Conservation (phyloP, 2,888 invertebrate species). For the Chymomyza procnemis region DNA sequence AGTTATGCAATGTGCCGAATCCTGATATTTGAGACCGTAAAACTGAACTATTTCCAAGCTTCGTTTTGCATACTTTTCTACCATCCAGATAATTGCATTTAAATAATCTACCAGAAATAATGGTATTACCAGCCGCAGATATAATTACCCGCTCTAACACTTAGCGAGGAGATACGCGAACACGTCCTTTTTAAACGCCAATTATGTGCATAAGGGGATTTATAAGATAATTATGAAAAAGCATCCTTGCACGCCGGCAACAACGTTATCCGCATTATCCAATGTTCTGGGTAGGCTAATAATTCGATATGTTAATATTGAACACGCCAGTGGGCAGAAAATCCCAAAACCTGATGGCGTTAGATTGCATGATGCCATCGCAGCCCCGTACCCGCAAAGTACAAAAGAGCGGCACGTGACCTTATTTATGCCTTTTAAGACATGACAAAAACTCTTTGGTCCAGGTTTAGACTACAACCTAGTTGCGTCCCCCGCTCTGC, state of each 20-base stretch:
- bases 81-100: slow-evolving; percentile 29
- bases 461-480: slow-evolving; percentile 25
- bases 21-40: background rate
- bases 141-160: slow-evolving; percentile 65
- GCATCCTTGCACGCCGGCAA: slow-evolving; percentile 48
- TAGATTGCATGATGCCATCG: slow-evolving; percentile 46
- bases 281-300: slow-evolving; percentile 74
- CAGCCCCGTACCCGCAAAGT: slow-evolving; percentile 31
- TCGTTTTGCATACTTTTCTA: background rate
- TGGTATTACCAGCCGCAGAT: slow-evolving; percentile 64
- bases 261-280: slow-evolving; percentile 67
- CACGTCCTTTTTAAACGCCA: slow-evolving; percentile 58
- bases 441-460: slow-evolving; percentile 61
- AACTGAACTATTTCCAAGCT: background rate
- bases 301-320: slow-evolving; percentile 73
- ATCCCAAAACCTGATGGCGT: slow-evolving; percentile 42
- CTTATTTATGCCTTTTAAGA: slow-evolving; percentile 77
- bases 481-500: background rate
- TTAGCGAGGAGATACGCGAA: slow-evolving; percentile 35
- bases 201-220: slow-evolving; percentile 72
- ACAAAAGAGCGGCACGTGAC: slow-evolving; percentile 74
- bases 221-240: slow-evolving; percentile 69
- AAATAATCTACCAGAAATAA: slow-evolving; percentile 69
- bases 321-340: slow-evolving; percentile 48
- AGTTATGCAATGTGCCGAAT: background rate